Evolutionary conservation across 2,888 invertebrate genomes (phyloP).

Genomic region (Agrochola lota): DNA sequence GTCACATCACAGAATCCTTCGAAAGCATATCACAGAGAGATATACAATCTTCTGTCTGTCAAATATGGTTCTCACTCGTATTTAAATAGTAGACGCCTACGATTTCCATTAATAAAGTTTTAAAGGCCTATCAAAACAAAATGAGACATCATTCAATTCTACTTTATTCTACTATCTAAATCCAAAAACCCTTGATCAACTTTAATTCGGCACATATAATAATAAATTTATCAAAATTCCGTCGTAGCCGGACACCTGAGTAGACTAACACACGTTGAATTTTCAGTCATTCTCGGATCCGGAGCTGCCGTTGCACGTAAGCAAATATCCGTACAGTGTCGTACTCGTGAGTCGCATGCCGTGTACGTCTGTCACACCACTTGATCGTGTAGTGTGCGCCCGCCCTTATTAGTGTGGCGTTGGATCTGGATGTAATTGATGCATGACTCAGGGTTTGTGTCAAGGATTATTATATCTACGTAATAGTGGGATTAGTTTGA

Average conservation of each 20-base stretch:
- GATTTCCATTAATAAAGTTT: not conserved
- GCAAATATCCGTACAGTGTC: slow-evolving; percentile 84
- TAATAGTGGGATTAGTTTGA: slow-evolving; percentile 21
- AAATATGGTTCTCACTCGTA: not conserved
- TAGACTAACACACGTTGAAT: slow-evolving; percentile 88
- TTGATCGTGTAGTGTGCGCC: slow-evolving; percentile 68
- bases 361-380: slow-evolving; percentile 82
- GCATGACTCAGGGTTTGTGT: slow-evolving; percentile 46
- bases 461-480: slow-evolving; percentile 22
- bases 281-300: slow-evolving; percentile 90
- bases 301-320: slow-evolving; percentile 88
- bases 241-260: slow-evolving; percentile 74
- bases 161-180: not conserved
- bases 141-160: not conserved
- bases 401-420: slow-evolving; percentile 52
- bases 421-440: slow-evolving; percentile 47
- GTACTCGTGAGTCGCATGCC: slow-evolving; percentile 85
- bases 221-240: slow-evolving; percentile 50
- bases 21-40: not conserved
- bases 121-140: not conserved
- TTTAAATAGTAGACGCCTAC: not conserved
- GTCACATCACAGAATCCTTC: not conserved
- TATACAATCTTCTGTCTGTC: not conserved
- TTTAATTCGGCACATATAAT: slow-evolving; percentile 50
- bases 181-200: not conserved